Percentiles rank a stretch among this genome's conserved stretches.
These are phyloP conservation scores for Sylvicola cinctus DNA, from an alignment of 2,888 invertebrate genomes.

Conservation along the genomic window DNA sequence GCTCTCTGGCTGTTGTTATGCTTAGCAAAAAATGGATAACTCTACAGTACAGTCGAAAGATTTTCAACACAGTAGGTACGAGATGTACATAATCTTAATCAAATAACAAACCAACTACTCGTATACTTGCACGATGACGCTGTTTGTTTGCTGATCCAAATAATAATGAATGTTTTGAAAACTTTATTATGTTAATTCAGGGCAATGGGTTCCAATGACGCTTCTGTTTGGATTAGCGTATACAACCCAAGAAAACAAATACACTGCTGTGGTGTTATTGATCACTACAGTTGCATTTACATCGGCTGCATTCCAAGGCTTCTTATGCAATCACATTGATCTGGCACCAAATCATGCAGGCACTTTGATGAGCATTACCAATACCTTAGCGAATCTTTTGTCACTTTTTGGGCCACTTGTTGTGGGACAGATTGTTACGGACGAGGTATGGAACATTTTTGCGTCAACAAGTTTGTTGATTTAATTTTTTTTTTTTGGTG, in stretches of 20 bases:
- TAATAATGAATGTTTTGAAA: no score
- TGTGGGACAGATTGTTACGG: constrained; percentile 32
- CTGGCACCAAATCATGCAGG: constrained; percentile 49
- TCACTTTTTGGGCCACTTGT: constrained; percentile 40
- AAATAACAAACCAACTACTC: no score
- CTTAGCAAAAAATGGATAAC: constrained; percentile 25
- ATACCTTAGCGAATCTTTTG: constrained; percentile 37
- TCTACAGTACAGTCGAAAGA: constrained; percentile 17
- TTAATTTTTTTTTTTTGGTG: no score
- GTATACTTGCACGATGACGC: no score
- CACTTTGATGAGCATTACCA: constrained; percentile 47
- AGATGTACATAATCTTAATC: no score
- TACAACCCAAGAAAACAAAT: constrained; percentile 23
- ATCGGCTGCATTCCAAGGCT: constrained; percentile 36
- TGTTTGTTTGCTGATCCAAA: no score
- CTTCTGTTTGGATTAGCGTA: constrained; percentile 32
- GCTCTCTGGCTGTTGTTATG: constrained; percentile 28
- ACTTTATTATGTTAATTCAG: no score
- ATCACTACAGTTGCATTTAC: constrained; percentile 38
- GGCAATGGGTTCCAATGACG: constrained; percentile 31
- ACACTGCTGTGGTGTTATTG: constrained; percentile 29
- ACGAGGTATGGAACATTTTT: no score
- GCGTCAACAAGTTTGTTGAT: no score
- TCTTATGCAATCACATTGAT: constrained; percentile 45
- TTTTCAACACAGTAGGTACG: constrained; percentile 23